phyloP scores from a whole-genome alignment of 2,888 invertebrate species.

The Taenaris catops region DNA sequence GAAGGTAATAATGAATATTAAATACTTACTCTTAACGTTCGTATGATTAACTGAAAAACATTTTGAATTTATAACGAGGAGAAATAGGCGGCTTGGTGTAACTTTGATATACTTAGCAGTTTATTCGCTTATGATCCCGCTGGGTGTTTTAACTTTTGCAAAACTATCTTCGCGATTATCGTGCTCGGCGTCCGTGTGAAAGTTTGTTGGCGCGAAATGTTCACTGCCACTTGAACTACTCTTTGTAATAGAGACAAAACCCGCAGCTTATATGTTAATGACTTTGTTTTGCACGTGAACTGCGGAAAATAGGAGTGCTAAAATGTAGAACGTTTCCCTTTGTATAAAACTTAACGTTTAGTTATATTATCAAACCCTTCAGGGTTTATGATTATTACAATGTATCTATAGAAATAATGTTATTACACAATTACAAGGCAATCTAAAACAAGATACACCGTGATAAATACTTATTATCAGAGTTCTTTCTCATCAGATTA shows the following conservation, averaged over 20 bases:
- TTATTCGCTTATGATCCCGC: constrained; percentile 58
- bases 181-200: constrained; percentile 17
- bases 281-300: constrained; percentile 17
- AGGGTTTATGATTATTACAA: too few relatives aligned
- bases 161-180: constrained; percentile 29
- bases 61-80: constrained; percentile 62
- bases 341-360: too few relatives aligned
- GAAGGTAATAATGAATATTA: constrained; percentile 82
- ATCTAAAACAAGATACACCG: too few relatives aligned
- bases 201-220: constrained; percentile 24
- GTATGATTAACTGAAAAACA: constrained; percentile 58
- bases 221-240: constrained; percentile 15
- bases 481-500: too few relatives aligned
- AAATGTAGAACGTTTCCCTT: background rate
- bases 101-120: constrained; percentile 58
- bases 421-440: too few relatives aligned
- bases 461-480: too few relatives aligned
- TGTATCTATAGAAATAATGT: too few relatives aligned
- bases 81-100: constrained; percentile 54
- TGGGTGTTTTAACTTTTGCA: constrained; percentile 45
- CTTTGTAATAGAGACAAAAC: constrained; percentile 21
- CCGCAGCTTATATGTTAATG: constrained; percentile 17
- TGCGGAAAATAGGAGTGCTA: constrained; percentile 11
- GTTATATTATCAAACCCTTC: too few relatives aligned
- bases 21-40: constrained; percentile 43